These are phyloP conservation scores for Ifrita kowaldi DNA, from an alignment of 2,113 vertebrate genomes.

Conservation along the genomic window DNA sequence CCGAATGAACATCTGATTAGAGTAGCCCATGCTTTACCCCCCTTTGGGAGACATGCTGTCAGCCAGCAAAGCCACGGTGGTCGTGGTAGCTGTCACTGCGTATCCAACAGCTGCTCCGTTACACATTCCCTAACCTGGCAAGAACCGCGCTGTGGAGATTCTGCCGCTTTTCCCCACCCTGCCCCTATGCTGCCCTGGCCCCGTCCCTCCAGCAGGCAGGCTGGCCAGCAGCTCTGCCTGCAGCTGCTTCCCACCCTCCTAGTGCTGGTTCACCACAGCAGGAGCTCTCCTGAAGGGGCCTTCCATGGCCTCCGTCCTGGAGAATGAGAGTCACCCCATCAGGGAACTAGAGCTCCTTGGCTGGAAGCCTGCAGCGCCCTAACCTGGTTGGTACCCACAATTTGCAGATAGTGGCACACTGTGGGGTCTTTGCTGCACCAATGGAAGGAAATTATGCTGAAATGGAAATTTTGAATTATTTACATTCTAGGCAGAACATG, in stretches of 20 bases:
- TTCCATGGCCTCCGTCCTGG: background rate
- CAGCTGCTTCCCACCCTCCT: slow-evolving; percentile 10
- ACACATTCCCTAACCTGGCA: slow-evolving; percentile 60
- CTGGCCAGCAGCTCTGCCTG: background rate
- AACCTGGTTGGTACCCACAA: background rate
- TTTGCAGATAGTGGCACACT: background rate
- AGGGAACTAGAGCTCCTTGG: background rate
- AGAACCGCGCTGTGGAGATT: background rate
- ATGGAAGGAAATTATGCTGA: background rate
- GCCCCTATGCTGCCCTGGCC: background rate
- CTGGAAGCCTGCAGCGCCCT: background rate
- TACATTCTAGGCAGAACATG: background rate
- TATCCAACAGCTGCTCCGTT: slow-evolving; percentile 55
- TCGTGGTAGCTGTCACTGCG: slow-evolving; percentile 49
- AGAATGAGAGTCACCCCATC: background rate
- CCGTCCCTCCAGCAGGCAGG: background rate
- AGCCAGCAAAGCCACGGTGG: slow-evolving; percentile 51
- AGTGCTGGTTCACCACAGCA: background rate
- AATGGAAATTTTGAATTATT: background rate
- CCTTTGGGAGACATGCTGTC: slow-evolving; percentile 58
- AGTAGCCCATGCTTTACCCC: slow-evolving; percentile 49
- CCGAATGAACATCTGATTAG: slow-evolving; percentile 51
- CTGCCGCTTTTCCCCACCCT: background rate
- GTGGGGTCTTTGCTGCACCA: background rate
- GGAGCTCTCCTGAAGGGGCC: background rate